A percentile compares a stretch with the other conserved stretches of the same genome.
phyloP scores from a whole-genome alignment of 1,140 invertebrate species.

The Drosophila nikananu region DNA sequence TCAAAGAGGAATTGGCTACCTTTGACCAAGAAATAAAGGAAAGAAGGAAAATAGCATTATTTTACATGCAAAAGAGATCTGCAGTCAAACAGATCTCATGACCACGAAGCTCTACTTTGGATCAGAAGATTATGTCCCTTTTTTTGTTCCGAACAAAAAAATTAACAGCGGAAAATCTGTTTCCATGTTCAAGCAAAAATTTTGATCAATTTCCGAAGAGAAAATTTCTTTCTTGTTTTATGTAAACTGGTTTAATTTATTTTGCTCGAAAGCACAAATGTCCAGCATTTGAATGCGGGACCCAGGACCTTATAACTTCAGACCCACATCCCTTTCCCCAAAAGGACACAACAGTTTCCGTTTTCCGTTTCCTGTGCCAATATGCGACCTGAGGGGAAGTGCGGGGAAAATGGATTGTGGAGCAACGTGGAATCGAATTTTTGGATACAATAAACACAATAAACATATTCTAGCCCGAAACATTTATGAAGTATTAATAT shows the following conservation, averaged over 20 bases:
- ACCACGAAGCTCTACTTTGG: too few relatives aligned
- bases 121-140: neutral
- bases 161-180: constrained; percentile 14
- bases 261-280: neutral
- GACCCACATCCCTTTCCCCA: neutral
- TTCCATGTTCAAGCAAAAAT: constrained; percentile 6
- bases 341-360: constrained; percentile 11
- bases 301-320: neutral
- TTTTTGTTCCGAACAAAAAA: too few relatives aligned
- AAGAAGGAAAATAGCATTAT: too few relatives aligned
- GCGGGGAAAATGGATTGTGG: too few relatives aligned
- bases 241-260: too few relatives aligned
- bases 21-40: too few relatives aligned
- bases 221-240: neutral
- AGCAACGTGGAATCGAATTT: neutral
- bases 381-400: neutral
- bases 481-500: neutral
- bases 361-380: neutral
- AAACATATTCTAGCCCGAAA: neutral
- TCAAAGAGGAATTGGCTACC: too few relatives aligned
- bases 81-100: too few relatives aligned
- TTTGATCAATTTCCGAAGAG: neutral
- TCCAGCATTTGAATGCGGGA: neutral
- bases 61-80: neutral
- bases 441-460: neutral